Conservation (phyloP, 2,113 vertebrate species). For the Apus apus region DNA sequence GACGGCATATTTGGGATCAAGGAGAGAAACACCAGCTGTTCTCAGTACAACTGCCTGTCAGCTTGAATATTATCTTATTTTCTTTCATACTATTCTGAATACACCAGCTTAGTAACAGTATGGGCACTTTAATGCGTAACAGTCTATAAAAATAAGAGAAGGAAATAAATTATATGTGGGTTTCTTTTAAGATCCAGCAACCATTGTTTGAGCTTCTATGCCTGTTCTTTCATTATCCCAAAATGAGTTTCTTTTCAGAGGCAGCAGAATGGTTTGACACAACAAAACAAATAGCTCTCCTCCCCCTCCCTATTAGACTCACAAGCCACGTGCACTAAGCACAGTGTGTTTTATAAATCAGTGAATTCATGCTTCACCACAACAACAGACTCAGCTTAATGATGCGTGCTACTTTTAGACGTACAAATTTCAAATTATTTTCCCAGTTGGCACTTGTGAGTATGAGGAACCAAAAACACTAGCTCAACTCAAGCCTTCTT, state of each 20-base stretch:
- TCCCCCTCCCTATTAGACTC: slow-evolving; percentile 31
- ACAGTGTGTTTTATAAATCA: slow-evolving; percentile 47
- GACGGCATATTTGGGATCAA: neutral
- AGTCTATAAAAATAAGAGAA: slow-evolving; percentile 22
- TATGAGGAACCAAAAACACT: neutral
- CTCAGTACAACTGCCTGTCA: neutral
- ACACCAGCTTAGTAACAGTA: slow-evolving; percentile 30
- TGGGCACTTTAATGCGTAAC: neutral
- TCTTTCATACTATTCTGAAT: slow-evolving; percentile 17
- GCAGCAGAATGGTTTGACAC: slow-evolving; percentile 51
- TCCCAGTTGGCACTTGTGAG: neutral
- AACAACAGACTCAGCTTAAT: slow-evolving; percentile 43
- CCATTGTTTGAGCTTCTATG: slow-evolving; percentile 53
- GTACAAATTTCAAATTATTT: slow-evolving; percentile 33
- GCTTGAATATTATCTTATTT: neutral
- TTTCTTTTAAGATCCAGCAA: slow-evolving; percentile 5
- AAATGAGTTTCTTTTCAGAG: slow-evolving; percentile 68
- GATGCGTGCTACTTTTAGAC: slow-evolving; percentile 28
- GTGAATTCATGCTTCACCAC: neutral
- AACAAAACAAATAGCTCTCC: slow-evolving; percentile 55
- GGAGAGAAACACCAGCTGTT: neutral
- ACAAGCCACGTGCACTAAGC: slow-evolving; percentile 26
- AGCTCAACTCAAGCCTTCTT: neutral
- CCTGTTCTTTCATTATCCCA: slow-evolving; percentile 55
- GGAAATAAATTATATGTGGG: slow-evolving; percentile 51